Percentiles rank a stretch among this genome's conserved stretches.
Conservation (phyloP, 2,113 vertebrate genomes). For the Vombatus ursinus region DNA sequence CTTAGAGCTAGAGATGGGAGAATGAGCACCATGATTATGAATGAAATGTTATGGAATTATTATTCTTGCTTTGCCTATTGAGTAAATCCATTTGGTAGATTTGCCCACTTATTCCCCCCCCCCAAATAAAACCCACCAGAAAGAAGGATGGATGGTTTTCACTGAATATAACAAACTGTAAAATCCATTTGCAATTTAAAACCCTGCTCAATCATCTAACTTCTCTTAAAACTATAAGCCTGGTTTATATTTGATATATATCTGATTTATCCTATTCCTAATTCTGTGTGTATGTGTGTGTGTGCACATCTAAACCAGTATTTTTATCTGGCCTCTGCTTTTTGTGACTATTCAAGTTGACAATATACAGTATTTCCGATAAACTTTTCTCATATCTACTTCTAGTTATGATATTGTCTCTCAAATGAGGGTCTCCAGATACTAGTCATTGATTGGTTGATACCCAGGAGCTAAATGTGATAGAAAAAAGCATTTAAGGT, state of each 20-base stretch:
- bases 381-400: background rate
- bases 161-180: background rate
- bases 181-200: background rate
- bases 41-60: too few relatives aligned
- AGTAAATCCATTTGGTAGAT: too few relatives aligned
- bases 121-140: too few relatives aligned
- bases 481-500: background rate
- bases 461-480: background rate
- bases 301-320: background rate
- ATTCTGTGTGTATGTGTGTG: background rate
- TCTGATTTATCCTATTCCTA: background rate
- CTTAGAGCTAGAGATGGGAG: too few relatives aligned
- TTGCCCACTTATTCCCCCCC: too few relatives aligned
- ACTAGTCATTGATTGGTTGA: background rate
- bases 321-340: background rate
- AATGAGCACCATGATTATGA: too few relatives aligned
- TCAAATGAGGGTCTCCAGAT: background rate
- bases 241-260: background rate
- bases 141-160: background rate
- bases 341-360: background rate
- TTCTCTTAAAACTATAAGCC: too few relatives aligned
- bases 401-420: background rate
- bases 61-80: too few relatives aligned
- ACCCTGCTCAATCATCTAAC: background rate
- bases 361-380: background rate